Evolutionary conservation across 2,888 invertebrate genomes (phyloP).

Genomic region (Pseudococcus viburni): DNA sequence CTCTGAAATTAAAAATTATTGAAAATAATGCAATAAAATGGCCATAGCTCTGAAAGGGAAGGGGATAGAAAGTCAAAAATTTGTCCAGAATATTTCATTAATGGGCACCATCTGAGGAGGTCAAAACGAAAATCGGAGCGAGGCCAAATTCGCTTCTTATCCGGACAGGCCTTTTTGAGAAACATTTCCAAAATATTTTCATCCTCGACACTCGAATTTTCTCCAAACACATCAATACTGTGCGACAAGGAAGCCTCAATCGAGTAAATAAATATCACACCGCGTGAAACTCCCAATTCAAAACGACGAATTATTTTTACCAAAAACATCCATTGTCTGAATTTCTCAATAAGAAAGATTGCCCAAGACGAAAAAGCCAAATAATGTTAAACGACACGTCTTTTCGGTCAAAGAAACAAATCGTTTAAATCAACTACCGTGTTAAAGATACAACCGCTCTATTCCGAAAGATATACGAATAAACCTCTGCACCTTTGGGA

Average conservation of each 20-base stretch:
- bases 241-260: neutral
- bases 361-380: neutral
- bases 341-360: neutral
- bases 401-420: constrained; percentile 62
- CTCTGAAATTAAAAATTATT: too few species aligned
- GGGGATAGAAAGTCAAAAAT: too few species aligned
- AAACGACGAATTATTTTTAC: neutral
- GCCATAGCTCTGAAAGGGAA: too few species aligned
- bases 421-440: constrained; percentile 65
- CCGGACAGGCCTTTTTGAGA: too few species aligned
- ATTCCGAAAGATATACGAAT: neutral
- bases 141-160: too few species aligned
- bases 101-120: too few species aligned
- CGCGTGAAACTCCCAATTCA: neutral
- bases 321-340: constrained; percentile 18
- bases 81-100: too few species aligned
- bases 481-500: constrained; percentile 51
- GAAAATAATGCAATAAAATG: too few species aligned
- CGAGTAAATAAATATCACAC: neutral
- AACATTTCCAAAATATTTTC: neutral
- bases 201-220: neutral
- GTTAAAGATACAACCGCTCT: constrained; percentile 58
- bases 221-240: neutral
- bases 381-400: constrained; percentile 46
- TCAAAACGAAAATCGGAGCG: too few species aligned